Conservation (phyloP, 2,888 invertebrate species). For the Acrobasis repandana region DNA sequence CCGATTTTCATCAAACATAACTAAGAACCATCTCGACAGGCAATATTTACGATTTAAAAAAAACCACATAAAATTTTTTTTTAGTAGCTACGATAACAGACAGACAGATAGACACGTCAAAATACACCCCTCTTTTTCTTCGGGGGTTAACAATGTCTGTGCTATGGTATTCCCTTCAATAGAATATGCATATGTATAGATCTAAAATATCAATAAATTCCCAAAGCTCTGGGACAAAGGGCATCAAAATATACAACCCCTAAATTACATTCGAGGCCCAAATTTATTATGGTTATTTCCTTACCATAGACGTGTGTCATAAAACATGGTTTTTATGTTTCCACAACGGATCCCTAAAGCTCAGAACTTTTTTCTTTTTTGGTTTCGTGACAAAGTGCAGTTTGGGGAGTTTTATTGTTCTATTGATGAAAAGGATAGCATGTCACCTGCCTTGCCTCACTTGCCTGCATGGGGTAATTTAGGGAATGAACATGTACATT, state of each 20-base stretch:
- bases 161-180: no score
- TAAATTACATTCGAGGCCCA: constrained; percentile 28
- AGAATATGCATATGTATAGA: no score
- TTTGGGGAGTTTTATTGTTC: constrained; percentile 55
- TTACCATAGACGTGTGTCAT: constrained; percentile 30
- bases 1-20: no score
- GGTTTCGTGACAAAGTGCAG: constrained; percentile 57
- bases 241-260: not conserved
- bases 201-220: not conserved
- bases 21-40: no score
- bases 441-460: constrained; percentile 16
- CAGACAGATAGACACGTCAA: no score
- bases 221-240: not conserved
- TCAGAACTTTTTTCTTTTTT: constrained; percentile 44
- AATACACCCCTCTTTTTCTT: no score
- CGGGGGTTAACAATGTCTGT: no score
- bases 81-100: no score
- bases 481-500: not conserved
- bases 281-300: constrained; percentile 32
- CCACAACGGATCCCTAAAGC: constrained; percentile 38
- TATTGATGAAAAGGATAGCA: constrained; percentile 39
- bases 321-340: constrained; percentile 34
- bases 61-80: no score
- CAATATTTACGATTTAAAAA: no score
- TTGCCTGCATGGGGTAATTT: constrained; percentile 16